A percentile compares a stretch with the other conserved stretches of the same genome.
phyloP scores from a whole-genome alignment of 2,797 vertebrate species.

The Hoplostethus atlanticus region DNA sequence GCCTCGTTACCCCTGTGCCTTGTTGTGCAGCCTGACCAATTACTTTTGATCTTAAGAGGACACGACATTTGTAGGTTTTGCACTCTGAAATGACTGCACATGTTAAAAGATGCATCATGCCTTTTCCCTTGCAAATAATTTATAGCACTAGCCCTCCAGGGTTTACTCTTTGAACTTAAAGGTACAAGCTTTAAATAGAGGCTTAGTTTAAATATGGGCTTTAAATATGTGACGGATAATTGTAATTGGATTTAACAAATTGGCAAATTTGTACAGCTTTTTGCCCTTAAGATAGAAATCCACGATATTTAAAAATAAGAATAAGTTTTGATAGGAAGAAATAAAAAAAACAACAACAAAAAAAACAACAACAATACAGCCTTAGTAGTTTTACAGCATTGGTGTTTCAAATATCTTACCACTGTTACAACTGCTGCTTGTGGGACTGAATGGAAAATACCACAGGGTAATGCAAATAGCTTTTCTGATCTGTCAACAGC shows the following conservation, averaged over 20 bases:
- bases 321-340: neutral
- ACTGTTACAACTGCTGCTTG: slow-evolving; percentile 41
- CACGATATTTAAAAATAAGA: neutral
- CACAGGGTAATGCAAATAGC: slow-evolving; percentile 72
- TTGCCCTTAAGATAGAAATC: neutral
- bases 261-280: slow-evolving; percentile 16
- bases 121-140: slow-evolving; percentile 87
- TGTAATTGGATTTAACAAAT: slow-evolving; percentile 40
- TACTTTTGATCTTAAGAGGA: slow-evolving; percentile 96
- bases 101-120: slow-evolving; percentile 92
- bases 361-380: neutral
- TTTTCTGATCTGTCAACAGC: slow-evolving; percentile 77
- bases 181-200: slow-evolving; percentile 80
- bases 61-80: slow-evolving; percentile 93
- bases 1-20: slow-evolving; percentile 81
- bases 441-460: slow-evolving; percentile 65
- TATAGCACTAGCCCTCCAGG: slow-evolving; percentile 76
- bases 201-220: slow-evolving; percentile 40
- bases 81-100: slow-evolving; percentile 92
- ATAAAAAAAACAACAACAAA: neutral
- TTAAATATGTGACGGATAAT: slow-evolving; percentile 52
- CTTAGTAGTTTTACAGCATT: slow-evolving; percentile 6
- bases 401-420: slow-evolving; percentile 46
- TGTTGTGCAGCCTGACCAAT: slow-evolving; percentile 92
- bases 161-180: slow-evolving; percentile 86